These are phyloP conservation scores for Kryptolebias ocellatus DNA, from an alignment of 2,797 vertebrate species.

Conservation along the genomic window DNA sequence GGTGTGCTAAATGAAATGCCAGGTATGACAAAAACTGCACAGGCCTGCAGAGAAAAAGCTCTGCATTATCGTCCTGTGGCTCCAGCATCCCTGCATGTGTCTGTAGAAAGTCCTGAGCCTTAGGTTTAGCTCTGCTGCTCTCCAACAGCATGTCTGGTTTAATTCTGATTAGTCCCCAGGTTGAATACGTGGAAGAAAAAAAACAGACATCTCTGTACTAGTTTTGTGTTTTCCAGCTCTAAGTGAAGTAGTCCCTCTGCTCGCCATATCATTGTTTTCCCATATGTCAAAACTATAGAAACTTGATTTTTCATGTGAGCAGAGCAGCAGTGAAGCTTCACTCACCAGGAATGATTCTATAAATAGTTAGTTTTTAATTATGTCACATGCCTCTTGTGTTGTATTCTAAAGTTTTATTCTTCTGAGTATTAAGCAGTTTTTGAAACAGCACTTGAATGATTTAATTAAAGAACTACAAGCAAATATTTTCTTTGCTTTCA, in stretches of 20 bases:
- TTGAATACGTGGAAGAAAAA: slow-evolving; percentile 42
- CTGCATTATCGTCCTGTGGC: slow-evolving; percentile 34
- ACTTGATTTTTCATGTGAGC: slow-evolving; percentile 17
- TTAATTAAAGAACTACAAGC: background rate
- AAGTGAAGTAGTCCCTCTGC: slow-evolving; percentile 39
- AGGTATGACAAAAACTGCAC: slow-evolving; percentile 15
- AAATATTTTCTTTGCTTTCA: background rate
- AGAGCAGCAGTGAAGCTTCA: slow-evolving; percentile 18
- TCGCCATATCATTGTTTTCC: slow-evolving; percentile 18
- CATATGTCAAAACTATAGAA: slow-evolving; percentile 26
- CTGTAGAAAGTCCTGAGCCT: slow-evolving; percentile 41
- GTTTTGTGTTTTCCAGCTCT: slow-evolving; percentile 39
- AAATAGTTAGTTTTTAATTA: slow-evolving; percentile 11
- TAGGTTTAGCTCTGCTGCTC: slow-evolving; percentile 36
- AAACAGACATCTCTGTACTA: slow-evolving; percentile 24
- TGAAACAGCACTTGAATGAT: background rate
- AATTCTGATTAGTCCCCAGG: slow-evolving; percentile 43
- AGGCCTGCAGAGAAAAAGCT: slow-evolving; percentile 34
- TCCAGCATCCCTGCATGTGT: slow-evolving; percentile 5
- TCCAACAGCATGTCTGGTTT: slow-evolving; percentile 35
- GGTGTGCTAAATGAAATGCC: slow-evolving; percentile 40
- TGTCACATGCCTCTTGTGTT: background rate
- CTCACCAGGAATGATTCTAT: slow-evolving; percentile 1
- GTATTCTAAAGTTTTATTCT: background rate
- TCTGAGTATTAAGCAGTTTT: background rate